phyloP scores from a whole-genome alignment of 1,140 invertebrate species.

The Wiebesia pumilae region DNA sequence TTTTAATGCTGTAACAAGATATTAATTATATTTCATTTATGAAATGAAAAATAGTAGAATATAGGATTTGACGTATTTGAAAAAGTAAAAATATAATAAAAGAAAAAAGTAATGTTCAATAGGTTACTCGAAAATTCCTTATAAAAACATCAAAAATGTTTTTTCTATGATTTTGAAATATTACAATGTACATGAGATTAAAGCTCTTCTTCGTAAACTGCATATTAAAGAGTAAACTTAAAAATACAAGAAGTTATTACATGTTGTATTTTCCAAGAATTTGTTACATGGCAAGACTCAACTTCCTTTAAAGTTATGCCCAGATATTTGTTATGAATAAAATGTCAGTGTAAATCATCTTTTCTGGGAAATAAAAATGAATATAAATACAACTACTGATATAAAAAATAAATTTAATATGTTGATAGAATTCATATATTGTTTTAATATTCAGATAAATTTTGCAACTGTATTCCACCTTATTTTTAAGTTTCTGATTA shows the following conservation, averaged over 20 bases:
- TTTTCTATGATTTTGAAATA: too few relatives aligned
- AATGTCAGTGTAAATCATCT: neutral
- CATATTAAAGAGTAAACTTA: neutral
- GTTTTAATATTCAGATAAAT: neutral
- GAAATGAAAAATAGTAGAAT: too few relatives aligned
- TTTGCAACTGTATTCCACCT: constrained; percentile 1
- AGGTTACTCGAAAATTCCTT: too few relatives aligned
- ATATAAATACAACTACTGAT: neutral
- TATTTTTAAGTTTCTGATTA: neutral
- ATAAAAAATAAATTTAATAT: neutral
- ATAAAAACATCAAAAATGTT: too few relatives aligned
- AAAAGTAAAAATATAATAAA: too few relatives aligned
- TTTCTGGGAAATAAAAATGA: neutral
- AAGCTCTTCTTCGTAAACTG: too few relatives aligned
- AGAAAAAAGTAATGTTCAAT: too few relatives aligned
- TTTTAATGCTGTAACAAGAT: too few relatives aligned
- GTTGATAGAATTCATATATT: constrained; percentile 3
- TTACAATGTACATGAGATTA: too few relatives aligned
- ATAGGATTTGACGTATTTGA: too few relatives aligned
- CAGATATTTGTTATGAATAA: neutral
- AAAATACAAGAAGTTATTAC: neutral
- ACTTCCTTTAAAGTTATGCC: neutral
- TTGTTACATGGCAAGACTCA: neutral
- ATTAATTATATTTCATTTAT: too few relatives aligned
- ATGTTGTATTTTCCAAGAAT: neutral